Evolutionary conservation across 2,113 vertebrate genomes (phyloP), one percentile per base, ranked within the genome.

Genomic region (Crotalus viridis): DNA sequence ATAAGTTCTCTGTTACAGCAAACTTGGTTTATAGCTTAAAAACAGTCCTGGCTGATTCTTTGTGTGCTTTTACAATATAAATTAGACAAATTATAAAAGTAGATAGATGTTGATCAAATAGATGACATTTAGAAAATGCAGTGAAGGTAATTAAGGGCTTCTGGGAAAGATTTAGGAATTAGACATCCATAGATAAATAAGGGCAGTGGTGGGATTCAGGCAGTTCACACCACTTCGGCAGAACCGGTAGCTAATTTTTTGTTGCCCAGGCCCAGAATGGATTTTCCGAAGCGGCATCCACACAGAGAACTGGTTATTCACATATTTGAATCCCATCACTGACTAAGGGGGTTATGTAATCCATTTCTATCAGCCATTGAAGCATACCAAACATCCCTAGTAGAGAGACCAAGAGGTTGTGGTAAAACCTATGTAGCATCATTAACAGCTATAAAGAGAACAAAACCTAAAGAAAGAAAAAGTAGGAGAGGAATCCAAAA

Each of bases 31-130:
- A 92, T 51, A 21, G 19, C 48, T 85, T 59, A 19, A 92, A 92
- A 89, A 51, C 54, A 59, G n/a, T 48, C 55, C 55, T 92, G 51
- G 3, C 86, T 92, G 48, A 81, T 12, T n/a, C 17, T 87, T 28
- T 61, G 69, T 54, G 26, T 89, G 28, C 54, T 85, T 92, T 89
- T 28, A 24, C 69, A 61, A 88, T 69, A 59, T 56, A 91, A 64
- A 85, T 85, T 26, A 85, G 46, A 59, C 43, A 91, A 93, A 86
- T 90, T 86, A 90, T 89, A 85, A 93, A 33, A 90, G 92, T 12
- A 89, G 88, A 52, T 88, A 93, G 88, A 93, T 93, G 92, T 90
- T 93, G 74, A 90, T 93, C 55, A 90, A 90, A 93, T 52, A 74
- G 88, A 52, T 52, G 55, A 19, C 22, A 89, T 93, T 93, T 59